Conservation (phyloP, 1,140 invertebrate genomes). For the Dolichoris vasculosae region DNA sequence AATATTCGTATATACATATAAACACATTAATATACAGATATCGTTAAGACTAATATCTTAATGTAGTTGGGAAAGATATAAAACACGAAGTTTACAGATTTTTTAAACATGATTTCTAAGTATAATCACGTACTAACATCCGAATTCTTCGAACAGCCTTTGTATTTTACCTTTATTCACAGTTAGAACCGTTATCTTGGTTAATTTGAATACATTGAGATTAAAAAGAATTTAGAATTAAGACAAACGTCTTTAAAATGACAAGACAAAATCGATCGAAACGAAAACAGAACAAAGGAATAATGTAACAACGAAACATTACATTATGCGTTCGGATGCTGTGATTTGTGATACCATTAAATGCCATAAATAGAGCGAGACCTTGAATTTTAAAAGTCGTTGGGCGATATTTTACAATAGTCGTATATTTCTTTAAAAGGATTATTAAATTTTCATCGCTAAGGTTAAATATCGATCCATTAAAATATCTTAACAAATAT, state of each 20-base stretch:
- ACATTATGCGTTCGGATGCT: not conserved
- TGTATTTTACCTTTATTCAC: slow-evolving; percentile 20
- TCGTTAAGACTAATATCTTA: not conserved
- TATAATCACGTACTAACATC: not conserved
- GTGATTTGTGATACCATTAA: not conserved
- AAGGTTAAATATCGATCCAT: too few relatives aligned
- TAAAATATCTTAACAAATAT: too few relatives aligned
- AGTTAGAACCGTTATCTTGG: slow-evolving; percentile 26
- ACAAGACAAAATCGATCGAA: not conserved
- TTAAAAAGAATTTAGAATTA: slow-evolving; percentile 2
- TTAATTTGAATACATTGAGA: slow-evolving; percentile 12
- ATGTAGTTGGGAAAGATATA: not conserved
- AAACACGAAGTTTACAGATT: not conserved
- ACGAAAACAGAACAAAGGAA: not conserved
- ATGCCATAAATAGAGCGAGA: not conserved
- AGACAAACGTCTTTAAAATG: not conserved
- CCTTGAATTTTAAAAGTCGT: not conserved
- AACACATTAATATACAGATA: not conserved
- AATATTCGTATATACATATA: too few relatives aligned
- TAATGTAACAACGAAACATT: not conserved
- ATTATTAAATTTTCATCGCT: too few relatives aligned
- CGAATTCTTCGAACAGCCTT: slow-evolving; percentile 1
- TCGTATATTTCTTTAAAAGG: not conserved
- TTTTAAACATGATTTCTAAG: not conserved
- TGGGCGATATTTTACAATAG: not conserved